Evolutionary conservation across 2,888 invertebrate species (phyloP), one percentile per base, ranked within the genome.

Genomic region (Oscheius myriophilus): DNA sequence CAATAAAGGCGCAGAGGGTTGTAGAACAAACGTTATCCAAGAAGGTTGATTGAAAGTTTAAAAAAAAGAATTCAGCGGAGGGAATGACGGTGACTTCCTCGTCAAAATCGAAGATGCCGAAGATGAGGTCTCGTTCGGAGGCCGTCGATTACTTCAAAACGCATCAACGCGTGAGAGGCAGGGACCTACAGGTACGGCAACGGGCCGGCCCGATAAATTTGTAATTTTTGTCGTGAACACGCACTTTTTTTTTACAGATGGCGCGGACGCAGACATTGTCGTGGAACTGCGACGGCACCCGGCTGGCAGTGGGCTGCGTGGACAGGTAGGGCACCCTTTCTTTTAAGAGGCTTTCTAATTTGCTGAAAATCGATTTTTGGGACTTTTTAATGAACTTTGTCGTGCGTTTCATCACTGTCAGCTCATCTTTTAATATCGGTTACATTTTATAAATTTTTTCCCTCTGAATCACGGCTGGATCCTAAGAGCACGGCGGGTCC

Each of bases 221-320:
- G 18, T 1, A 55, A 55, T 23, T 23, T 55, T n/a, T n/a, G n/a
- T n/a, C n/a, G n/a, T n/a, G n/a, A n/a, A n/a, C n/a, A n/a, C n/a
- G n/a, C n/a, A n/a, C n/a, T n/a, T n/a, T n/a, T n/a, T n/a, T n/a
- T n/a, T 52, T 66, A 11, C 59, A 82, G 78, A 80, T 71, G 1
- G 69, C 70, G 59, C 72, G 75, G 39, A 71, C 73, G 9, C 77
- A 80, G 52, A 71, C 79, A 2, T 61, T 84, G 0, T 74, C 81
- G 2, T 84, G 83, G 79, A 84, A 83, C 57, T 67, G 70, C 49
- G 82, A 82, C 51, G 84, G 83, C 3, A 81, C 79, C 3, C 71
- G 71, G 54, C 62, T 84, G 2, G 82, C 75, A 1, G 74, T 77
- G 43, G 84, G 84, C 0, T 76, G 80, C 6, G 71, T 78, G 45